Evolutionary conservation across 2,888 invertebrate genomes (phyloP).

Genomic region (Ceramica pisi): DNA sequence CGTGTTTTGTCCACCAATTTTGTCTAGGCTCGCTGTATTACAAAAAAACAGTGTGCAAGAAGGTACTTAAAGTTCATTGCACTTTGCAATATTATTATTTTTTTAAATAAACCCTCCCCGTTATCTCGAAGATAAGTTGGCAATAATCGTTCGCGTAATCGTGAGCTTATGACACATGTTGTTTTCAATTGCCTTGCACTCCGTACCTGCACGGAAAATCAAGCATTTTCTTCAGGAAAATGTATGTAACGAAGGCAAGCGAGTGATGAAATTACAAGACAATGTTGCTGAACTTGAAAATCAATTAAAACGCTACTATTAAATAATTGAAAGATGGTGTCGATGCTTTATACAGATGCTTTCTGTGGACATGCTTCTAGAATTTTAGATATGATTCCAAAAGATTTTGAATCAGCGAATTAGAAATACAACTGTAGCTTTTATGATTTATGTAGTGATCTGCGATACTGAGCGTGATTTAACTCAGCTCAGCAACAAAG

Average conservation of each 20-base stretch:
- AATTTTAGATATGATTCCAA: not conserved
- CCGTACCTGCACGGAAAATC: slow-evolving; percentile 7
- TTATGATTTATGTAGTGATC: too few relatives aligned
- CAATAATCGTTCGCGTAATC: too few relatives aligned
- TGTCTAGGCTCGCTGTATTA: not conserved
- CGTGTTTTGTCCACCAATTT: not conserved
- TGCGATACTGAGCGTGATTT: too few relatives aligned
- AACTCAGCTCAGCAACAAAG: too few relatives aligned
- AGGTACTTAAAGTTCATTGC: slow-evolving; percentile 28
- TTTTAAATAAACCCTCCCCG: not conserved
- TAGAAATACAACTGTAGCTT: too few relatives aligned
- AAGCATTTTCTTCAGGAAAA: slow-evolving; percentile 20
- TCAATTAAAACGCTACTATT: too few relatives aligned
- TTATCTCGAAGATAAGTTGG: not conserved
- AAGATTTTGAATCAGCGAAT: too few relatives aligned
- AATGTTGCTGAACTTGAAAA: too few relatives aligned
- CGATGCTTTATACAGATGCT: too few relatives aligned
- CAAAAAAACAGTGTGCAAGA: not conserved
- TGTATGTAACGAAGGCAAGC: slow-evolving; percentile 1
- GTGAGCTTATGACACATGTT: not conserved
- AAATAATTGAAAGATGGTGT: too few relatives aligned
- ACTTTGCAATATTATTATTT: not conserved
- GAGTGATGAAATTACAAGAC: too few relatives aligned
- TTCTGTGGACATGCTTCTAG: too few relatives aligned
- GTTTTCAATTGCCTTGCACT: slow-evolving; percentile 12